Base-by-base conservation (phyloP, 2,888 invertebrate species). In the Caenorhabditis afra region DNA sequence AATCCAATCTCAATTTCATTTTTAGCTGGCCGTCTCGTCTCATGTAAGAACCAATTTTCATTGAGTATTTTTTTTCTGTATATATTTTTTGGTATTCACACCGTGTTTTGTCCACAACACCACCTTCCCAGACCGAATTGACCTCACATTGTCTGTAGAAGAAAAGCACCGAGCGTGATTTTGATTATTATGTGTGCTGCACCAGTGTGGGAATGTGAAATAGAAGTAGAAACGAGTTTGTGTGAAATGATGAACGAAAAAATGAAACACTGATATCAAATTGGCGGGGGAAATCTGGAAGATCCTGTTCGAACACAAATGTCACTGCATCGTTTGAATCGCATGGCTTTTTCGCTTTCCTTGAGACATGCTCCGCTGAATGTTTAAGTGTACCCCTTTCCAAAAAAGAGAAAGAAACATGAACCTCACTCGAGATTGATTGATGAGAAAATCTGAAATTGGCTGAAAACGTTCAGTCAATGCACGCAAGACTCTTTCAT, bases 21-120 rank as follows among this genome's bases (percentile, higher is more conserved):
- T 88, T 88, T 87, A 89, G 89, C 87, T 89, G 82, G 89, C 89
- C 84, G 87, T 87, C 82, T 89, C 89, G 71, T 87, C 89, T 59
- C 87, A 88, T 85, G 89, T 89, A 89, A 89, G 89, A 76, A 75
- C 78, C 58, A 50, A 74, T 41, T 65, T 79, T 70, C 39, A 59
- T 61, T 66, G 37, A 62, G 23, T 62, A 29, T 73, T 52, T 65
- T 67, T 68, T 73, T 52, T 65, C 64, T 68, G 70, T 70, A 44
- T 79, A 50, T 61, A 49, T 66, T 39, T 29, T n/a, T 29, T 29
- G 29, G 16, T 41, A 58, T 77, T 64, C 66, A 66, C 77, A 61
- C 59, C 35, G 64, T 64, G 76, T 64, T 68, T 65, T 35, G 65
- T 65, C 50, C 61, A 55, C 76, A 68, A 62, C 76, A 76, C 58